Conservation (phyloP, 2,888 invertebrate species). For the Pheosia tremula region DNA sequence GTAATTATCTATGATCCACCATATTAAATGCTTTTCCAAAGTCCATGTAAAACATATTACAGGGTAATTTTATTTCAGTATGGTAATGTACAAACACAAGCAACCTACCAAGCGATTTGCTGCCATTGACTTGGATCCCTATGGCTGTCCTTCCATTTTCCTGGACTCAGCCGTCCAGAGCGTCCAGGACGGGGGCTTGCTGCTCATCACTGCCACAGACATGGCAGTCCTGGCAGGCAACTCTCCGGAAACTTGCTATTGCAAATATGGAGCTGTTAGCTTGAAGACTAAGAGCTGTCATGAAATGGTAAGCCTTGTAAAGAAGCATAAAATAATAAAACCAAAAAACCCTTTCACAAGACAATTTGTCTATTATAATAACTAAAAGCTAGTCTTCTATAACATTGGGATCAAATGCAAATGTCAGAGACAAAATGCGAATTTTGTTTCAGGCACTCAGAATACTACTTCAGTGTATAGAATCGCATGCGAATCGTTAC, state of each 20-base stretch:
- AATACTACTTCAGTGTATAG: constrained; percentile 95
- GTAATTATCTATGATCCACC: neutral
- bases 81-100: constrained; percentile 93
- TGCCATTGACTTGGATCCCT: constrained; percentile 98
- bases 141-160: constrained; percentile 97
- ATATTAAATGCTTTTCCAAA: neutral
- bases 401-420: too few species aligned
- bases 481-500: constrained; percentile 96
- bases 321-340: neutral
- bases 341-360: too few species aligned
- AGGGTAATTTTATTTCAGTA: constrained; percentile 74
- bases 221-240: constrained; percentile 98
- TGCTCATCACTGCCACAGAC: constrained; percentile 98
- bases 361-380: too few species aligned
- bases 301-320: constrained; percentile 91
- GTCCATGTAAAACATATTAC: neutral
- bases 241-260: constrained; percentile 95
- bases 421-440: too few species aligned
- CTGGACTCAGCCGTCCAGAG: constrained; percentile 95
- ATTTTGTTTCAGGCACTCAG: constrained; percentile 89
- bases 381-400: too few species aligned
- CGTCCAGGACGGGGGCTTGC: constrained; percentile 91
- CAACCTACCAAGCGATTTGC: constrained; percentile 89
- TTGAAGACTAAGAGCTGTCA: constrained; percentile 95
- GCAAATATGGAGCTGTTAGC: constrained; percentile 97